phyloP scores from a whole-genome alignment of 1,140 invertebrate genomes.

The Agraylea sexmaculata region DNA sequence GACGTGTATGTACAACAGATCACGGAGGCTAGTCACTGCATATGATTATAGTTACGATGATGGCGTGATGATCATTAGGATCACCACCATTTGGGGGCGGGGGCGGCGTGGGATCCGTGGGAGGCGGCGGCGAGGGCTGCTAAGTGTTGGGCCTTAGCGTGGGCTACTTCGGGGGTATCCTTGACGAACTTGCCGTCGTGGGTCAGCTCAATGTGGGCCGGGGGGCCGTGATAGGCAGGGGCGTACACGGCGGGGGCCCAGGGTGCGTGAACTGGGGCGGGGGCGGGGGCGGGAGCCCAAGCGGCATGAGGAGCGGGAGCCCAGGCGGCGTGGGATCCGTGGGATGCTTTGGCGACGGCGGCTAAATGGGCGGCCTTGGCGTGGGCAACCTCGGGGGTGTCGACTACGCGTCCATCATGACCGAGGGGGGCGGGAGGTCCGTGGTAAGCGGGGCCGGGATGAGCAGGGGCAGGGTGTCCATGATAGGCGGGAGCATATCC shows the following conservation, averaged over 20 bases:
- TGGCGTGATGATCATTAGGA: too few relatives aligned
- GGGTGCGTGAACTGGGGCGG: slow-evolving; percentile 34
- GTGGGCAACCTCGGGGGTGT: slow-evolving; percentile 33
- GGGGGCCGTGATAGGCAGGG: slow-evolving; percentile 23
- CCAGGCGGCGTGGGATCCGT: slow-evolving; percentile 45
- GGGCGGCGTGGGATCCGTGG: slow-evolving; percentile 27
- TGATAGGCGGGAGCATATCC: too few relatives aligned
- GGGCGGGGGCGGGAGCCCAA: slow-evolving; percentile 35
- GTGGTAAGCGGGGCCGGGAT: slow-evolving; percentile 22
- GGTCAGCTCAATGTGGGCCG: slow-evolving; percentile 33
- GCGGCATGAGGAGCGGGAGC: slow-evolving; percentile 39
- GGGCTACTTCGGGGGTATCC: slow-evolving; percentile 35
- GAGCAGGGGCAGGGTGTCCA: too few relatives aligned
- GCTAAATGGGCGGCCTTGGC: slow-evolving; percentile 23
- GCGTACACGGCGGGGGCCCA: slow-evolving; percentile 25
- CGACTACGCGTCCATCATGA: slow-evolving; percentile 31
- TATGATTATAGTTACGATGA: too few relatives aligned
- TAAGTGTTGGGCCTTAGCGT: slow-evolving; percentile 31
- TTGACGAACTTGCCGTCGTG: slow-evolving; percentile 37
- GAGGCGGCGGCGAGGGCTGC: slow-evolving; percentile 30
- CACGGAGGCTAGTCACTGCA: too few relatives aligned
- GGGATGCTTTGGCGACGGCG: slow-evolving; percentile 24
- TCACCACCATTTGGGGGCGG: too few relatives aligned
- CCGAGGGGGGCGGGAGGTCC: slow-evolving; percentile 25
- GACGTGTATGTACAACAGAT: too few relatives aligned